Percentiles rank a stretch among this genome's conserved stretches.
Conservation (phyloP, 2,888 invertebrate genomes). For the Drosophila helvetica region DNA sequence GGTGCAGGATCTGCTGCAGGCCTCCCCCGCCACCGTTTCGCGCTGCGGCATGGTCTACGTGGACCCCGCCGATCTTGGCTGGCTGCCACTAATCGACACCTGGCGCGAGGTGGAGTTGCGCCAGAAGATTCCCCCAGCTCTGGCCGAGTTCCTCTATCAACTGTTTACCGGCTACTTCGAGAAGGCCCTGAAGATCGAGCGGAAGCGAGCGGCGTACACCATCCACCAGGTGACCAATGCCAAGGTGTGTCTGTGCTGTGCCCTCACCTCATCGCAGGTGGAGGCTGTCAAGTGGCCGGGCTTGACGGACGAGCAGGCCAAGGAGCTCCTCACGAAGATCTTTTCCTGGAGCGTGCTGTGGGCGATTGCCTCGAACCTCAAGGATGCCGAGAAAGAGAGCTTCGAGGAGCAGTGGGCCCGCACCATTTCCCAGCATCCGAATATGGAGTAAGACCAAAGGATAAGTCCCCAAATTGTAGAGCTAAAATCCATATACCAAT, state of each 20-base stretch:
- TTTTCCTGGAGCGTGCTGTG: slow-evolving; percentile 93
- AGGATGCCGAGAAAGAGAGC: slow-evolving; percentile 87
- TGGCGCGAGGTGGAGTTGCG: slow-evolving; percentile 87
- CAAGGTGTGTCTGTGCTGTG: slow-evolving; percentile 91
- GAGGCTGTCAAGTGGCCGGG: slow-evolving; percentile 85
- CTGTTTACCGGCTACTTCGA: slow-evolving; percentile 89
- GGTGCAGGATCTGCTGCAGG: slow-evolving; percentile 93
- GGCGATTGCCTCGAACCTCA: slow-evolving; percentile 93
- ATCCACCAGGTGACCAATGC: slow-evolving; percentile 94
- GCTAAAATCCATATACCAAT: too few species aligned
- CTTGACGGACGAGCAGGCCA: slow-evolving; percentile 85
- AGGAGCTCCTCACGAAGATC: slow-evolving; percentile 88
- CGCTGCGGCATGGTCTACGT: slow-evolving; percentile 95
- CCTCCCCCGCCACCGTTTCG: slow-evolving; percentile 95
- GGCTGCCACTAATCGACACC: slow-evolving; percentile 91
- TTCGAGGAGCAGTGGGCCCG: slow-evolving; percentile 89
- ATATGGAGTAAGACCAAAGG: slow-evolving; percentile 61
- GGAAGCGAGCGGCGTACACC: slow-evolving; percentile 88
- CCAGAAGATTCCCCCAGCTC: slow-evolving; percentile 85
- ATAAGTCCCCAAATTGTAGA: too few species aligned
- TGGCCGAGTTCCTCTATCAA: slow-evolving; percentile 87
- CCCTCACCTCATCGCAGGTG: slow-evolving; percentile 89
- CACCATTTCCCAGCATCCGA: slow-evolving; percentile 85
- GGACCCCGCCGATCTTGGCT: slow-evolving; percentile 92
- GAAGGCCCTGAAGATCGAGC: slow-evolving; percentile 87